Percentiles rank a stretch among this genome's conserved stretches.
Conservation (phyloP, 1,140 invertebrate genomes). For the Diuraphis noxia region DNA sequence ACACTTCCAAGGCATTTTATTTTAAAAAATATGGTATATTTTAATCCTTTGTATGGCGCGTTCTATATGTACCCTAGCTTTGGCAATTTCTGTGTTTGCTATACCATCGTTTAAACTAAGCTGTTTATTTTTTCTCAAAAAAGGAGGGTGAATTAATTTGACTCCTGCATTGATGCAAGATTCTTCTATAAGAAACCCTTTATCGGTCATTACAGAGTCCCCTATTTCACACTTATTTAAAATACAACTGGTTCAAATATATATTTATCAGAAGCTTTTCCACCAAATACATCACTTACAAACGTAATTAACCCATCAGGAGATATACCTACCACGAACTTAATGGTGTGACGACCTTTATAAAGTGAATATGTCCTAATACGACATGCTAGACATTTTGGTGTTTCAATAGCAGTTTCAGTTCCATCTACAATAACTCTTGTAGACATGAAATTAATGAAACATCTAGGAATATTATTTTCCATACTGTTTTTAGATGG, state of each 20-base stretch:
- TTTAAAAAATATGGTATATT: conserved; percentile 57
- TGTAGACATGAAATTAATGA: conserved; percentile 45
- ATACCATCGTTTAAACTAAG: conserved; percentile 56
- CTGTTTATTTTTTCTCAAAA: conserved; percentile 56
- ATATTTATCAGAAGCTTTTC: conserved; percentile 59
- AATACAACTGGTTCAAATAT: conserved; percentile 58
- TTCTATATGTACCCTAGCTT: conserved; percentile 57
- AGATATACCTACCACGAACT: conserved; percentile 59
- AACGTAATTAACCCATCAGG: conserved; percentile 61
- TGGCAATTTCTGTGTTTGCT: conserved; percentile 57
- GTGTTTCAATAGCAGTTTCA: conserved; percentile 55
- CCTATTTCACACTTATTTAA: conserved; percentile 57
- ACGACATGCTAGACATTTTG: conserved; percentile 56
- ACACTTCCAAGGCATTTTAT: conserved; percentile 54
- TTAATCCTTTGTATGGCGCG: conserved; percentile 58
- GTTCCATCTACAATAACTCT: conserved; percentile 29
- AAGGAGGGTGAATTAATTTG: conserved; percentile 56
- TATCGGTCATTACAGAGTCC: conserved; percentile 59
- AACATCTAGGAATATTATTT: conserved; percentile 50
- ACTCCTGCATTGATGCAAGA: conserved; percentile 55
- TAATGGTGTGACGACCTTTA: conserved; percentile 59
- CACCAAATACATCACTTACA: conserved; percentile 58
- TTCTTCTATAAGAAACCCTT: conserved; percentile 57
- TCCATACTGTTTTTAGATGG: conserved; percentile 44
- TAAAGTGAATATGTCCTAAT: conserved; percentile 58